Evolutionary conservation across 2,113 vertebrate genomes (phyloP).

Genomic region (Patagioenas fasciata): DNA sequence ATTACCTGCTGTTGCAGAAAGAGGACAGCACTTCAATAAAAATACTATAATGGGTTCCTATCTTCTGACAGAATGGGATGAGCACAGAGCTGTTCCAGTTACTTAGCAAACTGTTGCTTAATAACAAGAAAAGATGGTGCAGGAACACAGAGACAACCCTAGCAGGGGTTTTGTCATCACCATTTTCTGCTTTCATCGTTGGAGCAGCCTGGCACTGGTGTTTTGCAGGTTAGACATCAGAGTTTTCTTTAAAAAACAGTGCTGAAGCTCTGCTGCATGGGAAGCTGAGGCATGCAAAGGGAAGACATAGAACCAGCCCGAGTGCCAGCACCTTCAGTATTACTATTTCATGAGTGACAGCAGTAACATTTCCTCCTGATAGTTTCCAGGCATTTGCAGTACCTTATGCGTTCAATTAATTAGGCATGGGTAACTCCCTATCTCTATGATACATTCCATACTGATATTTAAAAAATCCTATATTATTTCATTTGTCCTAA

Average conservation of each 20-base stretch:
- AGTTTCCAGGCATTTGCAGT: not conserved
- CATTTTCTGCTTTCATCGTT: fast-evolving
- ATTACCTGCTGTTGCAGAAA: not conserved
- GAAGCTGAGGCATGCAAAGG: not conserved
- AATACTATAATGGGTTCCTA: not conserved
- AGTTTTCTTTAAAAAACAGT: not conserved
- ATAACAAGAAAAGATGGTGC: fast-evolving
- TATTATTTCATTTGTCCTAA: not conserved
- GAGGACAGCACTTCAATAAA: fast-evolving
- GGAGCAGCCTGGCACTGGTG: not conserved
- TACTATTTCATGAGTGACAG: not conserved
- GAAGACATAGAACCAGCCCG: not conserved
- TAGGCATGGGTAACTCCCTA: not conserved
- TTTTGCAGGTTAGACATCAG: not conserved
- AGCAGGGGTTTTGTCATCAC: not conserved
- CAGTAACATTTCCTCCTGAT: not conserved
- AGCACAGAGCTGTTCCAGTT: not conserved
- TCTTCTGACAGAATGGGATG: fast-evolving
- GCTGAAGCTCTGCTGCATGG: not conserved
- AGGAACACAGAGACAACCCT: not conserved
- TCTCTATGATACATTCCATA: not conserved
- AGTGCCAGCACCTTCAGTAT: not conserved
- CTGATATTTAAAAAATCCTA: not conserved
- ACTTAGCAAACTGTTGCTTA: not conserved
- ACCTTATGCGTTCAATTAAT: not conserved